A percentile compares a stretch with the other conserved stretches of the same genome.
phyloP scores from a whole-genome alignment of 2,797 vertebrate species.

The Smutsia gigantea region DNA sequence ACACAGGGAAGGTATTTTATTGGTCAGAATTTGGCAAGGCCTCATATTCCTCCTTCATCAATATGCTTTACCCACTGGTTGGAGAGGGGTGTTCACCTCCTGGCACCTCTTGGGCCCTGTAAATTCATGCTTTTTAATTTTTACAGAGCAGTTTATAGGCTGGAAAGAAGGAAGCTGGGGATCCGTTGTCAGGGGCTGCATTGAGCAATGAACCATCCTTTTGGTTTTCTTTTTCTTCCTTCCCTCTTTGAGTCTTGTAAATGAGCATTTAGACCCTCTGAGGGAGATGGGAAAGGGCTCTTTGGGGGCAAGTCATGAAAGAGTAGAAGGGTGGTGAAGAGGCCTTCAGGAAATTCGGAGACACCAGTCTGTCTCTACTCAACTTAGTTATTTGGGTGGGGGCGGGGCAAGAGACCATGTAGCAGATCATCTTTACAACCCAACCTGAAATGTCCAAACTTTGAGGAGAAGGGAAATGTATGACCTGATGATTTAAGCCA shows the following conservation, averaged over 20 bases:
- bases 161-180: not conserved
- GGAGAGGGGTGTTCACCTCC: constrained; percentile 48
- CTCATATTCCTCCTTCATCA: constrained; percentile 62
- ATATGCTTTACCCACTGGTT: constrained; percentile 40
- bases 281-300: constrained; percentile 17
- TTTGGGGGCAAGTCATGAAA: constrained; percentile 4
- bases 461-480: not conserved
- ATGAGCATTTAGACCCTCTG: constrained; percentile 40
- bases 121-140: constrained; percentile 77
- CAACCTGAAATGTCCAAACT: not conserved
- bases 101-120: constrained; percentile 50
- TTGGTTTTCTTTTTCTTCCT: constrained; percentile 52
- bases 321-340: not conserved
- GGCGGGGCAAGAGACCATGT: not conserved
- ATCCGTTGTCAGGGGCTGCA: constrained; percentile 71
- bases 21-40: constrained; percentile 69
- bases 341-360: constrained; percentile 51
- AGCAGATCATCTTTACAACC: constrained; percentile 19
- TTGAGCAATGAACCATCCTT: constrained; percentile 64
- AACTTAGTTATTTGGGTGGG: not conserved
- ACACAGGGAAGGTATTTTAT: constrained; percentile 70
- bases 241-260: constrained; percentile 57
- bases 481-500: constrained; percentile 10
- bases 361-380: constrained; percentile 35
- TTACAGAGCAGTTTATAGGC: constrained; percentile 76